Base-by-base conservation (phyloP, 1,140 invertebrate species). In the Euschistus heros region DNA sequence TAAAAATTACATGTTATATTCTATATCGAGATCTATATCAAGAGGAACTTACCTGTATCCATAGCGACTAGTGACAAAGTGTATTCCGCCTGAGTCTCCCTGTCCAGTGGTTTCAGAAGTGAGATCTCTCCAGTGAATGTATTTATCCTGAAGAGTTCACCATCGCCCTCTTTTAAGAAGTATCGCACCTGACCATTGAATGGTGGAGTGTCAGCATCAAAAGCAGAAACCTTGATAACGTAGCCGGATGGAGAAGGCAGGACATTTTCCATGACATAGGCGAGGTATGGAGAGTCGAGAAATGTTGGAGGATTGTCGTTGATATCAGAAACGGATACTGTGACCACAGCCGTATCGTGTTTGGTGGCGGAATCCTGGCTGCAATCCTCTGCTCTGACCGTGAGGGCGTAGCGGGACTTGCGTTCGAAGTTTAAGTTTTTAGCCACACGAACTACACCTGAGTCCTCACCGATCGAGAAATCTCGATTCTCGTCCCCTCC, bases 231-330 rank as follows among this genome's bases (percentile, higher is more conserved):
- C 68, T 86, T 85, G 68, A 88, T 82, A 54, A 94, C 83, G 72
- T 88, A 88, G 54, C 87, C 86, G 37, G 62, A 68, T 15, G 54
- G 54, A 26, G 84, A 84, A 22, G 87, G 86, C 33, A 91, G 81
- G 66, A 88, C 82, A 72, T 94, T 93, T 77, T 97, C 94, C 82
- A 91, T 88, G n/a, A 97, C 89, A 72, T 91, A 87, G 0, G 91
- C 91, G 65, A 91, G 75, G 74, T 97, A 97, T 0, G 92, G 91
- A 0, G 91, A 94, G 76, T 91, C 87, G 44, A 91, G 76, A 74
- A 98, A 97, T 0, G 89, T 86, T 1, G 94, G 94, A 8, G 90
- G 84, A 73, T 94, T 94, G 77, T 98, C 95, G 76, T 98, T 97
- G 69, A 97, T 88, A 77, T 98, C 94, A 26, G 86, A 82, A 5